phyloP scores from a whole-genome alignment of 2,888 invertebrate species.

The Xylota segnis region DNA sequence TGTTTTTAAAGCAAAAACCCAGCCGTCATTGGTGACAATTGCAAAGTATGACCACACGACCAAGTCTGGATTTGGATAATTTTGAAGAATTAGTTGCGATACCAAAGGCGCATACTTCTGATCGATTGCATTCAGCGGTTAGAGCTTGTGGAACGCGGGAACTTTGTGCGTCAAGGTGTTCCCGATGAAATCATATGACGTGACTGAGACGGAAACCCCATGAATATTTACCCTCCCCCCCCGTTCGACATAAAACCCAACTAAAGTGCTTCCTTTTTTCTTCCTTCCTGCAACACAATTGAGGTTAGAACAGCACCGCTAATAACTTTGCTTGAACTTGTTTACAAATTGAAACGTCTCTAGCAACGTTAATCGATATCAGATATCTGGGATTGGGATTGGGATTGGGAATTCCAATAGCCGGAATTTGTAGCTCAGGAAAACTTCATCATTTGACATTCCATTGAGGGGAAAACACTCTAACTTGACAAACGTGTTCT shows the following conservation, averaged over 20 bases:
- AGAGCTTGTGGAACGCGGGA: conserved; percentile 13
- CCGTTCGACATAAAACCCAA: conserved; percentile 29
- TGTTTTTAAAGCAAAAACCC: conserved; percentile 18
- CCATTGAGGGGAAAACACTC: conserved; percentile 14
- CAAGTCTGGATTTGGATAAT: conserved; percentile 11
- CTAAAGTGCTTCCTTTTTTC: conserved; percentile 53
- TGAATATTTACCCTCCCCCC: conserved; percentile 46
- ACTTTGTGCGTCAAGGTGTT: conserved; percentile 57
- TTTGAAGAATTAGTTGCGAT: conserved; percentile 35
- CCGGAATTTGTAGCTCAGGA: conserved; percentile 32
- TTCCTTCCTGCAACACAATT: conserved; percentile 63
- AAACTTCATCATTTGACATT: conserved; percentile 70
- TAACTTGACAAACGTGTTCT: conserved; percentile 53
- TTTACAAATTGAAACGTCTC: conserved; percentile 72
- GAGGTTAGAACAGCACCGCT: conserved; percentile 63
- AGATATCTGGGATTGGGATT: not conserved
- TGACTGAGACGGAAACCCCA: conserved; percentile 52
- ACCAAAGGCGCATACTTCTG: conserved; percentile 22
- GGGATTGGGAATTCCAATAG: conserved; percentile 19
- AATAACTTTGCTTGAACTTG: conserved; percentile 59
- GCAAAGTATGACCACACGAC: conserved; percentile 3
- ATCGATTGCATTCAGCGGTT: conserved; percentile 37
- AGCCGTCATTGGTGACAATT: not conserved
- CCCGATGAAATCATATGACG: conserved; percentile 57
- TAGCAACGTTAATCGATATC: conserved; percentile 72